Conservation (phyloP, 1,140 invertebrate genomes). For the Proctacanthus coquilletti region DNA sequence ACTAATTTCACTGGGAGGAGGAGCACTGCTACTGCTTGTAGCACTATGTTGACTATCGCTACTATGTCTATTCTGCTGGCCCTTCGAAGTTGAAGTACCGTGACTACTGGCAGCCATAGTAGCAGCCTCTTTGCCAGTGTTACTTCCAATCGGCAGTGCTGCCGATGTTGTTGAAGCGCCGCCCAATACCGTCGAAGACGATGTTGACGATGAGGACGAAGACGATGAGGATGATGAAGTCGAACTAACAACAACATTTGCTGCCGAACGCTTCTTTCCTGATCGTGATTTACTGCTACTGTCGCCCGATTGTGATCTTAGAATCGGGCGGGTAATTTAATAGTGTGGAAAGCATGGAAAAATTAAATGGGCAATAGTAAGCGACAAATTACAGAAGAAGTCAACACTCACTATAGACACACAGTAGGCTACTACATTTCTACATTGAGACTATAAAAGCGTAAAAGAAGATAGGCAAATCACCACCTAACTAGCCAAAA, state of each 20-base stretch:
- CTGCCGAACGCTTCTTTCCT: slow-evolving; percentile 23
- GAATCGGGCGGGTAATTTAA: background rate
- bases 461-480: too few species aligned
- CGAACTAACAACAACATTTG: slow-evolving; percentile 13
- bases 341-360: background rate
- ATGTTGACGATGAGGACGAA: slow-evolving; percentile 12
- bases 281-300: slow-evolving; percentile 18
- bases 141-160: slow-evolving; percentile 10
- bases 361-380: background rate
- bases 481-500: too few species aligned
- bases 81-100: slow-evolving; percentile 7
- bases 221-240: slow-evolving; percentile 15
- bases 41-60: background rate
- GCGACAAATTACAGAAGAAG: slow-evolving; percentile 7
- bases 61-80: slow-evolving; percentile 1
- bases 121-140: slow-evolving; percentile 22
- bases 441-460: too few species aligned
- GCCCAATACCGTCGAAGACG: too few species aligned
- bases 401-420: slow-evolving; percentile 6
- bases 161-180: too few species aligned
- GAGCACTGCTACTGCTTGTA: background rate
- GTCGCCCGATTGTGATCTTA: slow-evolving; percentile 27
- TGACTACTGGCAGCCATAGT: slow-evolving; percentile 7
- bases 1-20: slow-evolving; percentile 1
- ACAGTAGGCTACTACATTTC: too few species aligned